These are phyloP conservation scores for Balanococcus diminutus DNA, from an alignment of 2,888 invertebrate genomes.

Conservation along the genomic window DNA sequence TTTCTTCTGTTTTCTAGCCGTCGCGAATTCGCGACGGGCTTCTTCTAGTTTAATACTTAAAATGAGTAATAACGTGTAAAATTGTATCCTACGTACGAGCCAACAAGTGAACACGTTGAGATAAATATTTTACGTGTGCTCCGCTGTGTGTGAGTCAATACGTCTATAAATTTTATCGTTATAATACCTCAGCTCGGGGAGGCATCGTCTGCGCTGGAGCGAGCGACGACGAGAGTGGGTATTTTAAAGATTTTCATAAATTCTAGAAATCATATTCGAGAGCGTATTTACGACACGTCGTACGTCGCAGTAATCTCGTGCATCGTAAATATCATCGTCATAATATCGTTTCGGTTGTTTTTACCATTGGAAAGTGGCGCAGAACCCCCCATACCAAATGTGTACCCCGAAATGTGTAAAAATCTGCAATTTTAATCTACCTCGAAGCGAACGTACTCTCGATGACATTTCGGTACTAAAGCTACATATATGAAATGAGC, in stretches of 20 bases:
- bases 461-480: no score
- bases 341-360: background rate
- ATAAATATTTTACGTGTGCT: background rate
- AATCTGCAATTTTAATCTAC: no score
- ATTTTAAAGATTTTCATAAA: background rate
- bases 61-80: slow-evolving; percentile 3
- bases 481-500: no score
- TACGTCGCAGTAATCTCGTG: background rate
- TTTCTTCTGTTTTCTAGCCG: background rate
- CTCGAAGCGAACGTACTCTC: background rate
- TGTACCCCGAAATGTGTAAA: no score
- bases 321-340: background rate
- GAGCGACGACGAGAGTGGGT: background rate
- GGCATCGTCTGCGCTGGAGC: no score
- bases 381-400: no score
- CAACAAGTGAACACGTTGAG: background rate
- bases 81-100: background rate
- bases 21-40: background rate
- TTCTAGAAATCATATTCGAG: background rate
- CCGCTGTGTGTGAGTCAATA: background rate
- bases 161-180: background rate
- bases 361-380: no score
- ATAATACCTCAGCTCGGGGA: background rate
- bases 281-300: background rate
- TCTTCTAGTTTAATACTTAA: no score